Percentiles rank a stretch among this genome's conserved stretches.
phyloP scores from a whole-genome alignment of 2,797 vertebrate genomes.

The Ceryle rudis region DNA sequence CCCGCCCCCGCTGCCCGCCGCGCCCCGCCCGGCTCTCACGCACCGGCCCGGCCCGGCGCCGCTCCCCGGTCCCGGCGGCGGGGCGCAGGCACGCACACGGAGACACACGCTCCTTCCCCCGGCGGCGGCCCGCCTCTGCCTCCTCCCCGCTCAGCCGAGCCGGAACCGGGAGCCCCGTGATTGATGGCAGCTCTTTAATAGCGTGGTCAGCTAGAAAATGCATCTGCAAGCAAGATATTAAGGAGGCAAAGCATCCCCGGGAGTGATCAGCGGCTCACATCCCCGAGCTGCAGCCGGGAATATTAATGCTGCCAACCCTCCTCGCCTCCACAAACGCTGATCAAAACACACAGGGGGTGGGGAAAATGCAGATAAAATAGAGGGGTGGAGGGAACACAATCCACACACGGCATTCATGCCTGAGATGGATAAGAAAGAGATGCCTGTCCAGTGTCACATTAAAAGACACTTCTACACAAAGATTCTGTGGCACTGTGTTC shows the following conservation, averaged over 20 bases:
- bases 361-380: neutral
- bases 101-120: neutral
- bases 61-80: neutral
- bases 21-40: neutral
- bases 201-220: slow-evolving; percentile 79
- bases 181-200: slow-evolving; percentile 82
- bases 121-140: neutral
- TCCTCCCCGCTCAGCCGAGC: slow-evolving; percentile 59
- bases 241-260: slow-evolving; percentile 71
- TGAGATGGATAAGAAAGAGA: neutral
- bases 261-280: slow-evolving; percentile 72
- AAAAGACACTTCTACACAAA: neutral
- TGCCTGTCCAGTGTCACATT: neutral
- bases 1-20: neutral
- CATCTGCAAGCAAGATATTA: slow-evolving; percentile 78
- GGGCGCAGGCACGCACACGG: neutral
- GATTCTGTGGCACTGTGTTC: neutral
- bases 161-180: slow-evolving; percentile 84
- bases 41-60: neutral
- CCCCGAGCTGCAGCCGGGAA: slow-evolving; percentile 68
- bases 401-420: neutral
- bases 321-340: neutral
- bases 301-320: slow-evolving; percentile 67
- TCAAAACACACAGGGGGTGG: slow-evolving; percentile 7
- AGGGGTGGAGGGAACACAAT: neutral